A percentile compares a stretch with the other conserved stretches of the same genome.
Conservation (phyloP, 2,888 invertebrate species). For the Sclerodermus sp. region DNA sequence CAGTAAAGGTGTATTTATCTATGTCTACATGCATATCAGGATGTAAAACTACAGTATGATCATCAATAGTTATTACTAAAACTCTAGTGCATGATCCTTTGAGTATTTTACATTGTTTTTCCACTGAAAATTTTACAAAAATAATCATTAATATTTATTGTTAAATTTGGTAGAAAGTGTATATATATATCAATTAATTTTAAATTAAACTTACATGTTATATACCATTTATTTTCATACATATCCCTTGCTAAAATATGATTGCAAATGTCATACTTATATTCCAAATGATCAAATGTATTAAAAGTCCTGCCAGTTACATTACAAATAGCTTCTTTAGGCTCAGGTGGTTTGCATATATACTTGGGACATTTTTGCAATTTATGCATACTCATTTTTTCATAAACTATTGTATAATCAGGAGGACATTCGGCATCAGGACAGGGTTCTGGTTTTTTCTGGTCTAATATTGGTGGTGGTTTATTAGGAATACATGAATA, state of each 20-base stretch:
- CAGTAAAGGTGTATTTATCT: slow-evolving; percentile 32
- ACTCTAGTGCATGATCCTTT: slow-evolving; percentile 64
- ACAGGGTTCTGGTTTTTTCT: slow-evolving; percentile 50
- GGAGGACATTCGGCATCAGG: slow-evolving; percentile 64
- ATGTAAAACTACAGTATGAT: slow-evolving; percentile 60
- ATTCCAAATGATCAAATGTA: slow-evolving; percentile 79
- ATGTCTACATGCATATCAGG: slow-evolving; percentile 45
- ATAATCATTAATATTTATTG: no score
- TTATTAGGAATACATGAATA: slow-evolving; percentile 63
- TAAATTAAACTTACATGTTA: slow-evolving; percentile 64
- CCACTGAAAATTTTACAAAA: slow-evolving; percentile 59
- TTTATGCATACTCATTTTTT: slow-evolving; percentile 46
- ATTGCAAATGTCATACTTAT: slow-evolving; percentile 79
- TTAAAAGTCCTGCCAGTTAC: slow-evolving; percentile 76
- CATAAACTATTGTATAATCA: slow-evolving; percentile 63
- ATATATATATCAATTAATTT: neutral
- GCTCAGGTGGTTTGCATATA: slow-evolving; percentile 67
- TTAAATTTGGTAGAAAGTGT: neutral
- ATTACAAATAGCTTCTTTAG: slow-evolving; percentile 69
- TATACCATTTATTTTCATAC: slow-evolving; percentile 68
- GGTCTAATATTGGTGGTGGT: slow-evolving; percentile 55
- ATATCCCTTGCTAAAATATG: slow-evolving; percentile 75
- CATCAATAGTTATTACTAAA: slow-evolving; percentile 68
- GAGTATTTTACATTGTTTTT: slow-evolving; percentile 66
- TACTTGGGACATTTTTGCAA: slow-evolving; percentile 58